phyloP scores from a whole-genome alignment of 2,113 vertebrate species.

The Carollia perspicillata region DNA sequence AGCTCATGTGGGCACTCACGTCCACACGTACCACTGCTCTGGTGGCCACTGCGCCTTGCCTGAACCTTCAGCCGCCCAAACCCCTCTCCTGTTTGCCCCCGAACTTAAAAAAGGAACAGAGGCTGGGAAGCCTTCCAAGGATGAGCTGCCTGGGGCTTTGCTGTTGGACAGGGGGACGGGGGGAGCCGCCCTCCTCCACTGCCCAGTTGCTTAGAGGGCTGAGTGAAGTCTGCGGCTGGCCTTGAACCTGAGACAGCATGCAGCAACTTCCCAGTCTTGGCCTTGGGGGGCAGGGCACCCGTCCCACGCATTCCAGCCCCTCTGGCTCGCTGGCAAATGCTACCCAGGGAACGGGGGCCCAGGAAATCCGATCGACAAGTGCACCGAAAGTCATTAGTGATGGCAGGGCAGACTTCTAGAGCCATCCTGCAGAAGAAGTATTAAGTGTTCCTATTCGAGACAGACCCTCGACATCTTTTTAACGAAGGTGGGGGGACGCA shows the following conservation, averaged over 20 bases:
- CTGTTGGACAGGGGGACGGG: accelerated
- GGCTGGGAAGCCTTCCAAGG: accelerated
- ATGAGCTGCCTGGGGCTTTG: no score
- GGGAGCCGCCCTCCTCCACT: neutral
- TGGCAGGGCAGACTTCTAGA: neutral
- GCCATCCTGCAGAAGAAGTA: neutral
- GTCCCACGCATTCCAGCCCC: neutral
- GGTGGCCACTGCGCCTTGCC: neutral
- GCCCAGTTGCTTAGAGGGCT: neutral
- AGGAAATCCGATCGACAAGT: neutral
- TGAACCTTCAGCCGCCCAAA: neutral
- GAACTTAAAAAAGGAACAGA: neutral
- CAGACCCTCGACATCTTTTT: neutral
- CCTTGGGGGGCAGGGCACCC: neutral
- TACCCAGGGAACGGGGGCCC: neutral
- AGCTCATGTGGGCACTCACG: neutral
- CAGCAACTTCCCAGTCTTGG: neutral
- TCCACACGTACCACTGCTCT: neutral
- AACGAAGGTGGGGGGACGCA: no score
- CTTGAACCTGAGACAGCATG: accelerated
- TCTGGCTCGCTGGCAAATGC: neutral
- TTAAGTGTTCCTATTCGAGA: neutral
- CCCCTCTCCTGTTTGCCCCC: neutral
- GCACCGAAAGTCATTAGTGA: accelerated
- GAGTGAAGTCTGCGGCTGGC: neutral